Evolutionary conservation across 2,797 vertebrate genomes (phyloP).

Genomic region (Trachops cirrhosus): DNA sequence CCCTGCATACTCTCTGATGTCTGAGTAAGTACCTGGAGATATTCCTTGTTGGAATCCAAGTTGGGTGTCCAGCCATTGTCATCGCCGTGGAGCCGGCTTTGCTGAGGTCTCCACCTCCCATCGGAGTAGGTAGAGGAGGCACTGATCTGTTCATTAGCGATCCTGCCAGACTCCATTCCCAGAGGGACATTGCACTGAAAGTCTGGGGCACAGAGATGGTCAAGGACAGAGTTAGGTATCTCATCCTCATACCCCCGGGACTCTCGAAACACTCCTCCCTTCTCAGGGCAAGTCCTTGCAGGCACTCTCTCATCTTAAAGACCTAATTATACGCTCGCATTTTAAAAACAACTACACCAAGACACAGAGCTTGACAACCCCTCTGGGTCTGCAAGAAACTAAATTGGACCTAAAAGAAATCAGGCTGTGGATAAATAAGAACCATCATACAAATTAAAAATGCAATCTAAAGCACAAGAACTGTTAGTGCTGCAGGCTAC

Average conservation of each 20-base stretch:
- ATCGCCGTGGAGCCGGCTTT: slow-evolving; percentile 94
- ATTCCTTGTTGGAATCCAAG: slow-evolving; percentile 95
- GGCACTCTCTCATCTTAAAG: slow-evolving; percentile 11
- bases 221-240: slow-evolving; percentile 35
- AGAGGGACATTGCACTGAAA: slow-evolving; percentile 95
- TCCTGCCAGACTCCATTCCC: slow-evolving; percentile 95
- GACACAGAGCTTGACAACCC: slow-evolving; percentile 39
- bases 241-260: not conserved
- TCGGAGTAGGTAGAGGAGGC: slow-evolving; percentile 94
- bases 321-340: slow-evolving; percentile 37
- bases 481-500: slow-evolving; percentile 49
- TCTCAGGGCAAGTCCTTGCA: slow-evolving; percentile 54
- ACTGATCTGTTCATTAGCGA: slow-evolving; percentile 95
- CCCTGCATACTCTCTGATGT: not conserved
- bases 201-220: slow-evolving; percentile 79
- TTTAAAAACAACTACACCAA: slow-evolving; percentile 30
- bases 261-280: not conserved
- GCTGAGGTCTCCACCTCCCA: slow-evolving; percentile 91
- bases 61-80: slow-evolving; percentile 97
- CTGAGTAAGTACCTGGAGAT: slow-evolving; percentile 90
- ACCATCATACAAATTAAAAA: slow-evolving; percentile 70
- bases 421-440: slow-evolving; percentile 63
- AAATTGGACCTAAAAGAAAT: slow-evolving; percentile 67
- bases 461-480: not conserved
- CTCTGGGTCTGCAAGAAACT: slow-evolving; percentile 61